Evolutionary conservation across 2,888 invertebrate genomes (phyloP).

Genomic region (Rhyacophila evoluta): DNA sequence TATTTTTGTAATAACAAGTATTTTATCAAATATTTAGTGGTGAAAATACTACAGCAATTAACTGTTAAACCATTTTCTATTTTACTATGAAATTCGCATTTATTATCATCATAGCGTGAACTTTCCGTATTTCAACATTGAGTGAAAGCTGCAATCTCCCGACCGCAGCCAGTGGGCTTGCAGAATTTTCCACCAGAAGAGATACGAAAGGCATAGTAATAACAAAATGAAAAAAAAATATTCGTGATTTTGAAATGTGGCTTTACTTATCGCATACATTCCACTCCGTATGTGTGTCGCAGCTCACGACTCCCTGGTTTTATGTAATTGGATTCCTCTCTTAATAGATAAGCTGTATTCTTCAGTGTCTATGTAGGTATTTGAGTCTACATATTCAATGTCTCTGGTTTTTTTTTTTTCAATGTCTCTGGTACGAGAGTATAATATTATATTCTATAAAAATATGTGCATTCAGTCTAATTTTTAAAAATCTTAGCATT

Average conservation of each 20-base stretch:
- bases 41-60: too few relatives aligned
- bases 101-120: too few relatives aligned
- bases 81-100: too few relatives aligned
- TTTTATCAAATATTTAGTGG: too few relatives aligned
- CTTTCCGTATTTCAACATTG: neutral
- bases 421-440: too few relatives aligned
- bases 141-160: neutral
- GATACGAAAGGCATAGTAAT: neutral
- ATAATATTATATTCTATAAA: too few relatives aligned
- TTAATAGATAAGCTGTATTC: neutral
- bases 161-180: neutral
- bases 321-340: neutral
- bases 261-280: neutral
- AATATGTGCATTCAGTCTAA: too few relatives aligned
- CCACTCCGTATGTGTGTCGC: neutral
- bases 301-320: neutral
- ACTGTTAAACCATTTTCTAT: too few relatives aligned
- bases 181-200: neutral
- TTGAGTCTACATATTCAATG: too few relatives aligned
- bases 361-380: neutral
- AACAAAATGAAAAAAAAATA: neutral
- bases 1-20: too few relatives aligned
- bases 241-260: neutral
- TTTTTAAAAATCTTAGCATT: too few relatives aligned
- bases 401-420: too few relatives aligned